Percentiles rank a stretch among this genome's conserved stretches.
Evolutionary conservation across 2,113 vertebrate genomes (phyloP).

Genomic region (Gymnocephalus cernua): DNA sequence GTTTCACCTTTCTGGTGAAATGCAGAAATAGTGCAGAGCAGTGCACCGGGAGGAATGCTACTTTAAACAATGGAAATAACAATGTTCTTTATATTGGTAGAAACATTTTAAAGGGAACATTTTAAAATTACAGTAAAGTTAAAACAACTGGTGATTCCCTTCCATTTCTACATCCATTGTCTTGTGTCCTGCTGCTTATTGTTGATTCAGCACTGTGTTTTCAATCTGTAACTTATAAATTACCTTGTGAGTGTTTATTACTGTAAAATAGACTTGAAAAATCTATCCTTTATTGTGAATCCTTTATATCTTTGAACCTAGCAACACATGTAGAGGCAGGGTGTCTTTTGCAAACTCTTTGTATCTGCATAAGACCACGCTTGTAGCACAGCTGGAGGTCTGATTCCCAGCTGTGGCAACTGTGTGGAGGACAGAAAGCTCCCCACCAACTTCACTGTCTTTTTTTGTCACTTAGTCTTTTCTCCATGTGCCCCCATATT

Average conservation of each 20-base stretch:
- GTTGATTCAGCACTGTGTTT: neutral
- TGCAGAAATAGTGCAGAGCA: conserved; percentile 8
- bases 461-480: conserved; percentile 9
- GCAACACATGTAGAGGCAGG: neutral
- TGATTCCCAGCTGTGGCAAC: conserved; percentile 31
- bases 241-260: neutral
- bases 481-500: neutral
- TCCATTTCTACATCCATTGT: neutral
- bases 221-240: neutral
- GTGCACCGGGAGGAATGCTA: neutral
- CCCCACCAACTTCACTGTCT: conserved; percentile 4
- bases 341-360: conserved; percentile 15
- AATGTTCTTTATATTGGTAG: neutral
- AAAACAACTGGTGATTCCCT: neutral
- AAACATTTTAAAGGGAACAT: conserved; percentile 2
- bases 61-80: conserved; percentile 21
- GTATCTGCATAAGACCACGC: conserved; percentile 11
- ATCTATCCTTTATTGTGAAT: neutral
- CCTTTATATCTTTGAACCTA: conserved; percentile 1
- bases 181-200: neutral
- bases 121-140: neutral
- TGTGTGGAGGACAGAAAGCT: conserved; percentile 10
- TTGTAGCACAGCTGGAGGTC: conserved; percentile 29
- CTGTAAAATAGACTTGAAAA: neutral
- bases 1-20: conserved; percentile 39